Conservation (phyloP, 1,140 invertebrate genomes). For the Zaprionus lachaisei region DNA sequence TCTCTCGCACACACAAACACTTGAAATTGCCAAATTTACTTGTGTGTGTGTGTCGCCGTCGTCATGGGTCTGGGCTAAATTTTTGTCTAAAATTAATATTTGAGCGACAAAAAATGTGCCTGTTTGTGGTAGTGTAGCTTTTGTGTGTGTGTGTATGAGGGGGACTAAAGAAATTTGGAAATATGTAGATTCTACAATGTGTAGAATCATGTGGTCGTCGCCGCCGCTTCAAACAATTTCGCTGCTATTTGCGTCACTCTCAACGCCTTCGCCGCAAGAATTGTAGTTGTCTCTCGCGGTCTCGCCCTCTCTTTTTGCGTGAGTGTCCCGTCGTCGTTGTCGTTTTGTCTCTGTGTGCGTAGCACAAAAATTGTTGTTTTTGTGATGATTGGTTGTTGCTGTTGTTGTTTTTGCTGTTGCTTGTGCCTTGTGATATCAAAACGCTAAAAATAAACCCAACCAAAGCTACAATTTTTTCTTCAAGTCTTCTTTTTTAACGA, state of each 20-base stretch:
- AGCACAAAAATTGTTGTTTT: constrained; percentile 50
- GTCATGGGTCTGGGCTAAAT: constrained; percentile 57
- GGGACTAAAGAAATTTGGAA: constrained; percentile 67
- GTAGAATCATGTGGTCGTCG: constrained; percentile 72
- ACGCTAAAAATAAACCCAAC: constrained; percentile 75
- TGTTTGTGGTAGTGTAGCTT: constrained; percentile 39
- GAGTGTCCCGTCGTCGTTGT: constrained; percentile 3
- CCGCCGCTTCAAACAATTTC: constrained; percentile 57
- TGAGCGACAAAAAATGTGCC: constrained; percentile 68
- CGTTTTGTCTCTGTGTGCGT: constrained; percentile 38
- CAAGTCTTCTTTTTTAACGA: constrained; percentile 54
- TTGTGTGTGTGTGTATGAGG: constrained; percentile 22
- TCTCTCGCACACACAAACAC: constrained; percentile 12
- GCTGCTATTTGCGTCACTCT: constrained; percentile 71
- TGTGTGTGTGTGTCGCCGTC: constrained; percentile 42
- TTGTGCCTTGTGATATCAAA: constrained; percentile 77
- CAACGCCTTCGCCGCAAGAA: constrained; percentile 26
- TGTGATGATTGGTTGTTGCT: constrained; percentile 28
- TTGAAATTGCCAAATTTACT: constrained; percentile 34
- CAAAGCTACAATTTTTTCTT: constrained; percentile 43
- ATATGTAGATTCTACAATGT: constrained; percentile 53
- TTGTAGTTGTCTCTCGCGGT: constrained; percentile 48
- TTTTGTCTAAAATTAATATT: constrained; percentile 80
- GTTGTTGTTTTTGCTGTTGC: constrained; percentile 21
- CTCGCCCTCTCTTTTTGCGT: constrained; percentile 17